These are phyloP conservation scores for Zaprionus obscuricornis DNA, from an alignment of 2,888 invertebrate genomes.

Conservation along the genomic window DNA sequence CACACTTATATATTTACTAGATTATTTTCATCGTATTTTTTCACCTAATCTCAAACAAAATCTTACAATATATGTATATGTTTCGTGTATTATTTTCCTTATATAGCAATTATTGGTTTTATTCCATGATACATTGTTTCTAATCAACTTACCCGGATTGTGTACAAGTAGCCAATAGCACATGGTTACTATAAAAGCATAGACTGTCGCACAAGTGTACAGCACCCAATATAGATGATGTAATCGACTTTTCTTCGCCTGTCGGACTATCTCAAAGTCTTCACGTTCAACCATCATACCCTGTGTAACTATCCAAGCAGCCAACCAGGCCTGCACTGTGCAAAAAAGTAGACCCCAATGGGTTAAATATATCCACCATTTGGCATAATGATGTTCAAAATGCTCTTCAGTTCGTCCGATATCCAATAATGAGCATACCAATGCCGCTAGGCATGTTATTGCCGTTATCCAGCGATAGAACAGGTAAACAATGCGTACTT, in stretches of 20 bases:
- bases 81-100: too few species aligned
- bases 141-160: slow-evolving; percentile 86
- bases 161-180: slow-evolving; percentile 86
- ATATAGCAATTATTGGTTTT: too few species aligned
- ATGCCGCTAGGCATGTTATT: slow-evolving; percentile 83
- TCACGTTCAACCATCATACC: slow-evolving; percentile 84
- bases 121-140: too few species aligned
- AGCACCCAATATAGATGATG: slow-evolving; percentile 83
- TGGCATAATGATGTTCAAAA: slow-evolving; percentile 83
- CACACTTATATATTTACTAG: too few species aligned
- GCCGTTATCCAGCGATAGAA: slow-evolving; percentile 84
- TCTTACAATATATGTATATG: too few species aligned
- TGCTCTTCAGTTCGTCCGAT: slow-evolving; percentile 83
- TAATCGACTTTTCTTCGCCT: slow-evolving; percentile 82
- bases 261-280: slow-evolving; percentile 83
- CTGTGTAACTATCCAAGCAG: slow-evolving; percentile 84
- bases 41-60: too few species aligned
- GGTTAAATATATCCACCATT: slow-evolving; percentile 84
- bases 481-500: slow-evolving; percentile 83
- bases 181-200: slow-evolving; percentile 83
- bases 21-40: too few species aligned
- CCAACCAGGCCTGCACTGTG: slow-evolving; percentile 83
- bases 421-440: slow-evolving; percentile 83
- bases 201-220: slow-evolving; percentile 83
- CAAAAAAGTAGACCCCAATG: slow-evolving; percentile 83